These are phyloP conservation scores for Tipula helvola DNA, from an alignment of 2,888 invertebrate genomes.

Conservation along the genomic window DNA sequence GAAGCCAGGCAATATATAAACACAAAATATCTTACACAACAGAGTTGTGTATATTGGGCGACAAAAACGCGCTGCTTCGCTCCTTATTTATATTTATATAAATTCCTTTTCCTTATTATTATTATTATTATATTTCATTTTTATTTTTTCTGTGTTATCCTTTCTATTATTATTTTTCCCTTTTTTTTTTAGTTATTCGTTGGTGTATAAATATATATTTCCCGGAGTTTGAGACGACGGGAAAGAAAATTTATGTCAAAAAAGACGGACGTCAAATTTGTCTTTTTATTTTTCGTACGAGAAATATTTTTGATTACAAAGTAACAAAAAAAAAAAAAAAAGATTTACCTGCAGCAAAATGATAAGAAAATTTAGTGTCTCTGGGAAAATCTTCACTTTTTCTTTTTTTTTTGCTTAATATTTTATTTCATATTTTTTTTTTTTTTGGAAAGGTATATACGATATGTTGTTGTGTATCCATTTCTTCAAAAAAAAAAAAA, in stretches of 20 bases:
- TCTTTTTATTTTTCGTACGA: background rate
- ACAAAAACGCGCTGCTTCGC: background rate
- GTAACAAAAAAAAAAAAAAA: background rate
- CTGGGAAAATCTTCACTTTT: background rate
- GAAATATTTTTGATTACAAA: background rate
- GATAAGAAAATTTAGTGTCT: slow-evolving; percentile 10
- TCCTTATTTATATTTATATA: background rate
- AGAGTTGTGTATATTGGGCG: background rate
- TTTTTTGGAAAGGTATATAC: background rate
- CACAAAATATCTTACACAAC: background rate
- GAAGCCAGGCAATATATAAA: background rate
- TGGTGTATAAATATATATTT: background rate
- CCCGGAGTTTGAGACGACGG: background rate
- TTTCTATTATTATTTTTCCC: background rate
- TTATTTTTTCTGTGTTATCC: background rate
- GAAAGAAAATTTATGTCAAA: slow-evolving; percentile 5
- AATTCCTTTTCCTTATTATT: background rate
- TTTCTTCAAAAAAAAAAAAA: background rate
- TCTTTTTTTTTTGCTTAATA: background rate
- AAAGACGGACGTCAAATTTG: slow-evolving; percentile 11
- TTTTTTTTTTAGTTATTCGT: background rate
- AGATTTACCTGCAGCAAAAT: slow-evolving; percentile 10
- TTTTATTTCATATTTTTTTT: background rate
- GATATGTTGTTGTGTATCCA: background rate
- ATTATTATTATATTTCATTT: background rate